phyloP scores from a whole-genome alignment of 2,888 invertebrate species.

The Sisyra nigra region DNA sequence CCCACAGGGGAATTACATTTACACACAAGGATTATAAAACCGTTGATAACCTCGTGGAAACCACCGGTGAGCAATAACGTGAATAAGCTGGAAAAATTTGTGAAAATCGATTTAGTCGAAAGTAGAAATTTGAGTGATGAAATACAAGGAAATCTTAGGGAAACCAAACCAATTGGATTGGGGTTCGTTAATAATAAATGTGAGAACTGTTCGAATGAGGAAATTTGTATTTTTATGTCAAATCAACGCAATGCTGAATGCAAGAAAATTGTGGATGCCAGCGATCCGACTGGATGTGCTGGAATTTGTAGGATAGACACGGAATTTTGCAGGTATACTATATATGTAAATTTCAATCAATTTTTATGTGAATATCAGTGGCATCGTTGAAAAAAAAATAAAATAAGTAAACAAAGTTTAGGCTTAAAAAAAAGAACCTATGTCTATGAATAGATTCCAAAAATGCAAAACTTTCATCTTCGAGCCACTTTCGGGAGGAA shows the following conservation, averaged over 20 bases:
- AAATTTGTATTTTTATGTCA: slow-evolving; percentile 21
- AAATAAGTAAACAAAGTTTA: too few species aligned
- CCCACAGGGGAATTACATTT: too few species aligned
- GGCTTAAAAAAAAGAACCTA: too few species aligned
- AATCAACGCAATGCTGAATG: slow-evolving; percentile 21
- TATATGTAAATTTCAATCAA: too few species aligned
- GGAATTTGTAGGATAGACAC: slow-evolving; percentile 45
- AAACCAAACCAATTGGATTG: not conserved
- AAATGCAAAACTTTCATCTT: too few species aligned
- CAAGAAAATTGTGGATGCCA: slow-evolving; percentile 17
- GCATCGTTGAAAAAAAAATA: too few species aligned
- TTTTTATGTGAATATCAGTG: too few species aligned
- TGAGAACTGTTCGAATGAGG: slow-evolving; percentile 15
- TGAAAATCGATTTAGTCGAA: not conserved
- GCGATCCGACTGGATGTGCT: slow-evolving; percentile 40
- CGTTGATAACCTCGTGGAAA: not conserved
- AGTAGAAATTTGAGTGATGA: not conserved
- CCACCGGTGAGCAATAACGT: not conserved
- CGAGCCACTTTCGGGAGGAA: too few species aligned
- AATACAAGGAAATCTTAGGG: not conserved
- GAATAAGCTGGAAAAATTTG: not conserved
- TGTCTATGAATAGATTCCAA: too few species aligned
- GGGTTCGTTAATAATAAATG: slow-evolving; percentile 14
- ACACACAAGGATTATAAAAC: not conserved
- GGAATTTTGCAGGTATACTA: slow-evolving; percentile 34